Evolutionary conservation across 1,140 invertebrate genomes (phyloP).

Genomic region (Leucophenga varia): DNA sequence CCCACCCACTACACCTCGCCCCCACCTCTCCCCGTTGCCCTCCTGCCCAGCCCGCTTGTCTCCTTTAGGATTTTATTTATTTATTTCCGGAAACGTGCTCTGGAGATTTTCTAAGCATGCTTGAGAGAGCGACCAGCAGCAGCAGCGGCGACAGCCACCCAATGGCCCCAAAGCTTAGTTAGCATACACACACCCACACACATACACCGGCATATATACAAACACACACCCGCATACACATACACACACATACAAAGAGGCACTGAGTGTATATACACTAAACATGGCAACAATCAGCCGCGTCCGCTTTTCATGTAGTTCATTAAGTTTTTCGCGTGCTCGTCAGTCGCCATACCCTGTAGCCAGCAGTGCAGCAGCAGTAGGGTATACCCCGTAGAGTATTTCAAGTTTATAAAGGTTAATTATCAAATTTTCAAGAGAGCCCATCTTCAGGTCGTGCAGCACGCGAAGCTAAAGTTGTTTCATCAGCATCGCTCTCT

Average conservation of each 20-base stretch:
- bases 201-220: no score
- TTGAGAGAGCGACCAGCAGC: no score
- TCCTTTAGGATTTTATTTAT: slow-evolving; percentile 42
- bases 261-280: slow-evolving; percentile 5
- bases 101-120: no score
- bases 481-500: background rate
- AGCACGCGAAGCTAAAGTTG: no score
- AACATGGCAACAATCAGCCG: slow-evolving; percentile 6
- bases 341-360: slow-evolving; percentile 8
- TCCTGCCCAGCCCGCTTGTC: slow-evolving; percentile 9
- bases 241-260: slow-evolving; percentile 14
- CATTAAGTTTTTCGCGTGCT: slow-evolving; percentile 37
- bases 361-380: no score
- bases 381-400: no score
- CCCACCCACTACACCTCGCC: background rate
- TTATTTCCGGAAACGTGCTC: slow-evolving; percentile 53
- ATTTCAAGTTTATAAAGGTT: no score
- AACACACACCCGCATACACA: background rate
- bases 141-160: no score
- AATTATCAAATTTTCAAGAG: no score
- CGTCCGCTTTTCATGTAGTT: slow-evolving; percentile 36
- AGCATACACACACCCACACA: background rate
- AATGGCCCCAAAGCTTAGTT: no score
- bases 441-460: no score
- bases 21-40: background rate